These are phyloP conservation scores for Ceratina japonica DNA, from an alignment of 1,140 invertebrate genomes.

Conservation along the genomic window DNA sequence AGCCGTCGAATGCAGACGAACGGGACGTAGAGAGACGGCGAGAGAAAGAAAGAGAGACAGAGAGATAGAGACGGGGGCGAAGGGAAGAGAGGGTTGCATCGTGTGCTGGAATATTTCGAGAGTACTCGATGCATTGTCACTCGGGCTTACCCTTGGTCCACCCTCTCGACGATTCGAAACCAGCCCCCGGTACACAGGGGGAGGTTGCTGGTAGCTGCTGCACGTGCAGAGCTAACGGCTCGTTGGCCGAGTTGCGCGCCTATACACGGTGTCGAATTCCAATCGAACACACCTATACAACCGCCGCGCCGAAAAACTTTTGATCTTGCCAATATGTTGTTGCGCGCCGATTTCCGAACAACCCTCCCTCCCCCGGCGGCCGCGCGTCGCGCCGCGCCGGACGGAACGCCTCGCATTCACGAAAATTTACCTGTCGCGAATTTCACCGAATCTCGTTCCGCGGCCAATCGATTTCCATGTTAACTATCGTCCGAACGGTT, in stretches of 20 bases:
- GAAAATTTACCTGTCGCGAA: neutral
- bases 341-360: neutral
- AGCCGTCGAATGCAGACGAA: slow-evolving; percentile 16
- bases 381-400: neutral
- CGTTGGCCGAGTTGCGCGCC: slow-evolving; percentile 37
- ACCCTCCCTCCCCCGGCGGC: no score
- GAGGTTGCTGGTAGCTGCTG: slow-evolving; percentile 27
- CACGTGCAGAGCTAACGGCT: slow-evolving; percentile 55
- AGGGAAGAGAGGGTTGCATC: slow-evolving; percentile 33
- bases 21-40: slow-evolving; percentile 14
- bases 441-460: neutral
- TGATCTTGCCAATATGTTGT: slow-evolving; percentile 12
- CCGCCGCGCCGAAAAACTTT: neutral
- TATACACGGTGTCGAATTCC: slow-evolving; percentile 43
- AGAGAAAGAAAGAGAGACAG: slow-evolving; percentile 12
- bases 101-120: slow-evolving; percentile 64
- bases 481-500: neutral
- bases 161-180: slow-evolving; percentile 60
- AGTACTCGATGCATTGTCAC: slow-evolving; percentile 66
- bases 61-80: neutral
- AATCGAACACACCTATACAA: slow-evolving; percentile 16
- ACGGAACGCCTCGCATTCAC: neutral
- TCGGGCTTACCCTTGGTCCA: slow-evolving; percentile 57
- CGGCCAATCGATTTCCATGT: neutral
- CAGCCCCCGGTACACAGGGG: slow-evolving; percentile 35